Base-by-base conservation (phyloP, 64 coral and sea anemone genomes). In the Pocillopora damicornis region DNA sequence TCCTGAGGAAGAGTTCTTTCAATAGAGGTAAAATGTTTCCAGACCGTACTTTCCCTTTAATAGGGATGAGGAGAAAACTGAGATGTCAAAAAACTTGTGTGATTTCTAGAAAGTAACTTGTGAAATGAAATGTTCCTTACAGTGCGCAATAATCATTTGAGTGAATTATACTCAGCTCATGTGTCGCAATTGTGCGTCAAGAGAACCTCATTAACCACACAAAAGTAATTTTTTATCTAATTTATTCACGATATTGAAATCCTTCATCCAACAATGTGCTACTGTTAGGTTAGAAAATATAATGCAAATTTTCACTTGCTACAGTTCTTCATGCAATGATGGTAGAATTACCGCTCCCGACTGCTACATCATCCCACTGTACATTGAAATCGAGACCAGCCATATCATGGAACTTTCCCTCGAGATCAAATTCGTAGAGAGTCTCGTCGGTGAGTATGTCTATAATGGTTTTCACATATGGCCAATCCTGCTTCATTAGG, bases 351-450 rank as follows among this genome's bases (percentile, higher is more conserved):
- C 7, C 77, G 5, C 6, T 26, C 25, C 16, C 63, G 1, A 51
- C 17, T 12, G 80, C 25, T 12, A 79, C 58, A 66, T 82, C 61
- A 38, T 73, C 35, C 92, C 92, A 94, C 35, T 63, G 64, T 1
- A 94, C 22, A 11, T 79, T 66, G 18, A 69, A 88, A 37, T 89
- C 26, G 17, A 83, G 57, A 9, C 92, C 92, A 6, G 75, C 61
- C 22, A 94, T 75, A 11, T 94, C 92, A 17, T 90, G 74, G 72
- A 94, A 94, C 81, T 79, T 66, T 25, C 92, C 92, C 15, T 82
- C 76, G 20, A 94, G 58, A 14, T 82, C 86, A 16, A 94, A 94
- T 58, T 94, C 88, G 82, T 94, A 94, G 65, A 59, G 30, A 16
- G 58, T 67, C 42, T 94, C 92, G 16, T 80, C 79, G 2, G 63